Base-by-base conservation (phyloP, 2,888 invertebrate genomes). In the Calameuta idolon region DNA sequence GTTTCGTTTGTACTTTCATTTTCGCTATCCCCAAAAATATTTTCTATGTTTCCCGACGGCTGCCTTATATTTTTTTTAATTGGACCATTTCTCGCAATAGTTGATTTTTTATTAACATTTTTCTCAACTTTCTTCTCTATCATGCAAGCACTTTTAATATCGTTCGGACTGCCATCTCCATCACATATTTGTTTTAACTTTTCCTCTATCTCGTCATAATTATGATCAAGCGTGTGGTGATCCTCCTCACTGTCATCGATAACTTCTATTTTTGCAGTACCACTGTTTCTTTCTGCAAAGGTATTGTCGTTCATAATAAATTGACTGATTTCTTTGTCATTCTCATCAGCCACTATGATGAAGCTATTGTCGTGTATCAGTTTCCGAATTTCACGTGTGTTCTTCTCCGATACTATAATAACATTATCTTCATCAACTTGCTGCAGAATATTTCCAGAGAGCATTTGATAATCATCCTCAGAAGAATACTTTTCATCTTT, bases 201-300 rank as follows among this genome's bases (percentile, higher is more conserved):
- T 75, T 85, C 86, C 79, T 88, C 90, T 55, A 91, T 88, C 76
- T 90, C 89, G 76, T 88, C 88, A 37, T 89, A 88, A 76, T 86
- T 85, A 74, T 84, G 83, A 69, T 85, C 80, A 55, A 81, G 79
- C 11, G 79, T 78, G 31, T 77, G 76, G 30, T 81, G 81, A 68
- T 86, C 84, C 69, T 81, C 78, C 69, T 81, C 78, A 30, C 68
- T 33, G 79, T 88, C 85, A 31, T 79, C 74, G 34, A 87, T 86
- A 1, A 85, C 75, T 78, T 87, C 86, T 30, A 78, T 30, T 74
- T 86, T 88, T n/a, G 83, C 75, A 75, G 12, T 69, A 35, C 35
- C 71, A 5, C 69, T 73, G 74, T n/a, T 75, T 12, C 37, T 31
- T 35, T 15, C 69, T 68, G 73, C 55, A 35, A 69, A 69, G 75